A percentile compares a stretch with the other conserved stretches of the same genome.
Conservation (phyloP, 2,888 invertebrate genomes). For the Drosophila anomelani region DNA sequence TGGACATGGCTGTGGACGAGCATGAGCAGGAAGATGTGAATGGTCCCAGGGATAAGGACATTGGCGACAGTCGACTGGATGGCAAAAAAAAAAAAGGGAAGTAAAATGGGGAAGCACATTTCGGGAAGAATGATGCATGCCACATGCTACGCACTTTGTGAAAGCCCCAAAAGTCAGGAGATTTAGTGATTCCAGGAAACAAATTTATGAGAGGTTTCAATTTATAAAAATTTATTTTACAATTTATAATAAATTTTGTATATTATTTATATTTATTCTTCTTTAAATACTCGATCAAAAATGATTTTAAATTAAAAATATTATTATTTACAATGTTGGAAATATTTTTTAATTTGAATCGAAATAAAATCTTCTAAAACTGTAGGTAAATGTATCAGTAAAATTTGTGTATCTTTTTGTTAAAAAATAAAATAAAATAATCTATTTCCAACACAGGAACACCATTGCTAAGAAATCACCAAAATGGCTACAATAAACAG, state of each 20-base stretch:
- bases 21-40: slow-evolving; percentile 5
- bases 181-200: slow-evolving; percentile 12
- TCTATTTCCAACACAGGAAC: not conserved
- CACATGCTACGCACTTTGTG: slow-evolving; percentile 64
- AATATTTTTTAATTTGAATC: not conserved
- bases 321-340: not conserved
- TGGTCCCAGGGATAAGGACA: slow-evolving; percentile 28
- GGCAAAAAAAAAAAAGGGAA: slow-evolving; percentile 26
- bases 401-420: too few relatives aligned
- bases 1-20: not conserved
- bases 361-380: not conserved
- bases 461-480: slow-evolving; percentile 2
- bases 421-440: too few relatives aligned
- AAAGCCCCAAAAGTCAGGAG: slow-evolving; percentile 14
- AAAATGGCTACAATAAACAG: slow-evolving; percentile 22
- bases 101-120: slow-evolving; percentile 11
- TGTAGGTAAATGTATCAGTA: too few relatives aligned
- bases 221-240: not conserved
- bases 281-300: not conserved
- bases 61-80: slow-evolving; percentile 59
- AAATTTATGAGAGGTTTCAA: not conserved
- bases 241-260: not conserved
- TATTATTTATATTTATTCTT: not conserved
- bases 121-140: slow-evolving; percentile 63
- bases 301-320: not conserved